These are phyloP conservation scores for Trachelus tabidus DNA, from an alignment of 2,888 invertebrate genomes.

Conservation along the genomic window DNA sequence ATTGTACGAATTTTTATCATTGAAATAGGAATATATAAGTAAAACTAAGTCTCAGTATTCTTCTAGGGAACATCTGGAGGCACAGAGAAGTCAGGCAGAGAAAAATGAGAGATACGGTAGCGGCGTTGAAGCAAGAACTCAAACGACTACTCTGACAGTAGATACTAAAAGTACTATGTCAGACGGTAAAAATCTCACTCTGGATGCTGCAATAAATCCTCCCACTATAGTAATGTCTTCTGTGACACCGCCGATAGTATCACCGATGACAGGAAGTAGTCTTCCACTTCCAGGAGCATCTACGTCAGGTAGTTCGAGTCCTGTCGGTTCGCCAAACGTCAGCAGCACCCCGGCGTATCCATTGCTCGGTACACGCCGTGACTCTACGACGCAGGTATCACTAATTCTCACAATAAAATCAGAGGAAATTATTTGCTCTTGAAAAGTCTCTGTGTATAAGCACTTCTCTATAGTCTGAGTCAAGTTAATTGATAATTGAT, in stretches of 20 bases:
- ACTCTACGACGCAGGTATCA: constrained; percentile 88
- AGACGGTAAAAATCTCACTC: constrained; percentile 35
- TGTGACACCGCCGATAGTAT: constrained; percentile 85
- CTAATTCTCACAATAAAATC: neutral
- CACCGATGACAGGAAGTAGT: constrained; percentile 72
- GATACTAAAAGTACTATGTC: constrained; percentile 22
- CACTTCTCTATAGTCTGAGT: neutral
- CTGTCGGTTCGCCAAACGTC: constrained; percentile 61
- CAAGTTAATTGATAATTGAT: neutral
- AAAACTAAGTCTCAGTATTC: constrained; percentile 1
- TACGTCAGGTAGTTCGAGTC: constrained; percentile 66
- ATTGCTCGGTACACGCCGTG: constrained; percentile 72
- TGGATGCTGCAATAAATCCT: constrained; percentile 64
- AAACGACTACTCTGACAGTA: constrained; percentile 43
- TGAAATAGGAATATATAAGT: neutral
- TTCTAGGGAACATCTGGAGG: constrained; percentile 57
- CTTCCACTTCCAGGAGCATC: constrained; percentile 67
- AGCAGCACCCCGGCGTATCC: constrained; percentile 69
- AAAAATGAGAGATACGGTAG: constrained; percentile 47
- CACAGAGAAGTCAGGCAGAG: constrained; percentile 47
- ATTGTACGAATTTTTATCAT: neutral
- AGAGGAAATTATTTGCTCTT: neutral
- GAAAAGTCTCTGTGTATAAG: neutral
- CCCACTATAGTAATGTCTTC: constrained; percentile 87
- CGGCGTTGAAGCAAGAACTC: constrained; percentile 69